A percentile compares a stretch with the other conserved stretches of the same genome.
Conservation (phyloP, 2,797 vertebrate species). For the Tokudaia tokunoshimensis region DNA sequence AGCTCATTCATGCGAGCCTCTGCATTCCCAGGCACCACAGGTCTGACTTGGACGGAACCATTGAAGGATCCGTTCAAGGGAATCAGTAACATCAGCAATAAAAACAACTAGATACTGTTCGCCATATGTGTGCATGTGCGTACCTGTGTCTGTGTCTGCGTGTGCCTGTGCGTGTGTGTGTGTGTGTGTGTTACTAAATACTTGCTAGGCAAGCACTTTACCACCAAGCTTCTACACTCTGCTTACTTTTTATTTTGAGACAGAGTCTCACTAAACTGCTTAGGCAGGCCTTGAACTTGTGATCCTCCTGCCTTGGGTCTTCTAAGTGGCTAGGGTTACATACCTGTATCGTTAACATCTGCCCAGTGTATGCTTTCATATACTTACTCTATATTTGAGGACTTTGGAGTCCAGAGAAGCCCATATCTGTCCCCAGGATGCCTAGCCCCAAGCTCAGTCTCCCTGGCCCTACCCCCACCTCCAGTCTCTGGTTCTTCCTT, state of each 20-base stretch:
- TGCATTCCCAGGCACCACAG: background rate
- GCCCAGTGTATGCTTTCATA: background rate
- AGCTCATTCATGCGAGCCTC: slow-evolving; percentile 2
- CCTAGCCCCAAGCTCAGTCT: background rate
- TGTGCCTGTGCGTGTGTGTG: background rate
- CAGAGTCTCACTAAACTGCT: background rate
- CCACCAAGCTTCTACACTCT: background rate
- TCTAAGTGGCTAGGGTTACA: background rate
- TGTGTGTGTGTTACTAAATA: background rate
- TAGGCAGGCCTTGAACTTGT: background rate
- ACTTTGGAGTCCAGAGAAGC: slow-evolving; percentile 5
- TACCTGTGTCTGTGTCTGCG: background rate
- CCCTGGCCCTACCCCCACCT: background rate
- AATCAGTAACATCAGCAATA: background rate
- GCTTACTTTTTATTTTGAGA: background rate
- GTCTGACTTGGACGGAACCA: background rate
- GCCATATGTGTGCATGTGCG: background rate
- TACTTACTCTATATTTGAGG: background rate
- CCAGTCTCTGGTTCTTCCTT: background rate
- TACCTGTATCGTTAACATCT: background rate
- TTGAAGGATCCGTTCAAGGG: background rate
- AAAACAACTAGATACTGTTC: background rate
- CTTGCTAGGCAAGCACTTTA: background rate
- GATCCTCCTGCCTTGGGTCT: background rate
- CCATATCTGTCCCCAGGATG: background rate